Evolutionary conservation across 2,113 vertebrate species (phyloP).

Genomic region (Triplophysa siluroides): DNA sequence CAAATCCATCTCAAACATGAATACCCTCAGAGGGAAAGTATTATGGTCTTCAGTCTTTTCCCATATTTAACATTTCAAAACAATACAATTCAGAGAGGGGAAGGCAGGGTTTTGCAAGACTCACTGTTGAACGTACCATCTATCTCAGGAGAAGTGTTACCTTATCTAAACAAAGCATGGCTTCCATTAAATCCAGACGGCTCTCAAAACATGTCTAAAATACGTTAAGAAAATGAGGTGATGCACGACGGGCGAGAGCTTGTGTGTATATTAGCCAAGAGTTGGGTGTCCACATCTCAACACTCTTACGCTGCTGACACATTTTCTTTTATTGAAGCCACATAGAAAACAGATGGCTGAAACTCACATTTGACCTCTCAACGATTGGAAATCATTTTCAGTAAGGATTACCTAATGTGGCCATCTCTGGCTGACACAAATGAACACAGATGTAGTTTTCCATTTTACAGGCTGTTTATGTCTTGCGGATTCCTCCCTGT

Average conservation of each 20-base stretch:
- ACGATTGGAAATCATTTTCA: constrained; percentile 72
- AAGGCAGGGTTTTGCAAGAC: not conserved
- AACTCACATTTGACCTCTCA: constrained; percentile 57
- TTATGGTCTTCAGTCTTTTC: constrained; percentile 2
- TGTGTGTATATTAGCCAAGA: constrained; percentile 9
- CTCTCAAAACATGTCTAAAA: constrained; percentile 37
- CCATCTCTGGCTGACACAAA: constrained; percentile 70
- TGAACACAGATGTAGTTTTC: constrained; percentile 78
- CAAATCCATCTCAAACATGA: constrained; percentile 9
- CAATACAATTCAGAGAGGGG: not conserved
- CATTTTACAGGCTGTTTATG: constrained; percentile 81
- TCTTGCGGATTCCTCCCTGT: constrained; percentile 72
- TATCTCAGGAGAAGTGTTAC: constrained; percentile 19
- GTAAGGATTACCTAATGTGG: constrained; percentile 74
- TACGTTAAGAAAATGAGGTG: constrained; percentile 31
- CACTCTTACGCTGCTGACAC: constrained; percentile 51
- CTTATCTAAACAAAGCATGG: constrained; percentile 17
- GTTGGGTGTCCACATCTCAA: constrained; percentile 38
- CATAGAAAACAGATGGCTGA: constrained; percentile 71
- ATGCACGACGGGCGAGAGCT: constrained; percentile 39
- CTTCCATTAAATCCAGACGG: constrained; percentile 43
- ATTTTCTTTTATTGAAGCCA: constrained; percentile 52
- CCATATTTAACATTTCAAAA: not conserved
- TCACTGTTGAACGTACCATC: not conserved
- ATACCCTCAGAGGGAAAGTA: constrained; percentile 3